Base-by-base conservation (phyloP, 2,888 invertebrate species). In the Petrolisthes cinctipes region DNA sequence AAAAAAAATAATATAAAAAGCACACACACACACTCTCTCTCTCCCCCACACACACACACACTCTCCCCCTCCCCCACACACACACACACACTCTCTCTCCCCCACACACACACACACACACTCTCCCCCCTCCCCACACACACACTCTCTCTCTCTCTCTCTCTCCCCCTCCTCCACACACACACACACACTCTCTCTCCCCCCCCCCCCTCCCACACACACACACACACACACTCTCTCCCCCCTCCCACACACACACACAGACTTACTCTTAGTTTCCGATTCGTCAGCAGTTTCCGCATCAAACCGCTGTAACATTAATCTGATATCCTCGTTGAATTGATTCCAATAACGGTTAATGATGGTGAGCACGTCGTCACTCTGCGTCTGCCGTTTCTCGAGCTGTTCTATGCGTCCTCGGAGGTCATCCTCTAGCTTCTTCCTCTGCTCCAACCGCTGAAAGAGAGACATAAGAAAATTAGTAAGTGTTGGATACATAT, bases 321-420 rank as follows among this genome's bases (percentile, higher is more conserved):
- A 96, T 91, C 99, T 94, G 91, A 99, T 97, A 93, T 99, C 99
- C 94, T 99, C 99, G 94, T 99, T 99, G 56, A 99, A 94, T 93
- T 97, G 96, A 93, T 98, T 98, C 98, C 98, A 98, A 93, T 98
- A 97, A 71, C 98, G 95, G 94, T 99, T 99, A 9, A 99, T 98
- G 85, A 99, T 98, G 94, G 98, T 99, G 6, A 99, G 94, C 57
- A 99, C 98, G 57, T 98, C 98, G 94, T 99, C 99, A 93, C 99
- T 99, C 92, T 98, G 97, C 9, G 97, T 97, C 93, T 98, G 98
- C 1, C 98, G 94, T 92, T 98, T 97, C 92, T 98, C 98, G 89
- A 98, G 93, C 92, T 98, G 97, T 92, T 98, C 98, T 91, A 98
- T 97, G 90, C 98, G 94, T 89, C 97, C 96, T n/a, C 97, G 95